Base-by-base conservation (phyloP, 1,140 invertebrate species). In the Plodia interpunctella region DNA sequence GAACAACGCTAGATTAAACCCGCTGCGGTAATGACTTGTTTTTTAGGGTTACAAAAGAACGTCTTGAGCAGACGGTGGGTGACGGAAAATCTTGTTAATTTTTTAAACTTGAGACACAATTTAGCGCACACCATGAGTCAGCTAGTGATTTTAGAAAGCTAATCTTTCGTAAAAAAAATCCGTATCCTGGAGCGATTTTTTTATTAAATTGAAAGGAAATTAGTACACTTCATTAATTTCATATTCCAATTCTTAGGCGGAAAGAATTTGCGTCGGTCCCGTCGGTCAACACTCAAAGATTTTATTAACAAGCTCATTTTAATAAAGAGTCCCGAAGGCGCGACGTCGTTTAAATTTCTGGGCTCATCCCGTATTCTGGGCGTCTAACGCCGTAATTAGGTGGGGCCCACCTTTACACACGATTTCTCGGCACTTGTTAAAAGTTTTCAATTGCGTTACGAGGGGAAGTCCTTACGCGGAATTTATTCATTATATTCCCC, bases 361-460 rank as follows among this genome's bases (percentile, higher is more conserved):
- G 78, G 74, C 81, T 88, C 78, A 86, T 88, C 76, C 50, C 54
- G 81, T 81, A 85, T 88, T 87, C 84, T 61, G 70, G 72, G 59
- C 75, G 70, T 69, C 74, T 72, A 71, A 61, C 68, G 61, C 57
- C 74, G 66, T 87, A 89, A 87, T 89, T 87, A 87, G 79, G 77
- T 78, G 69, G 69, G 74, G 70, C 72, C 80, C 78, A 87, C 84
- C 84, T 89, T 89, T 80, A 86, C 87, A 88, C 83, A 84, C 87
- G 87, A 87, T 87, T 89, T 87, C 83, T 80, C 77, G 77, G 77
- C 82, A 87, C 87, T 88, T 85, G 84, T 87, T 87, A 87, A 87
- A 89, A 89, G 87, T 89, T 89, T 87, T 87, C 87, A 89, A 89
- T 89, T 89, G 84, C 87, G 78, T 89, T 87, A 87, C 66, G 70